phyloP scores from a whole-genome alignment of 2,888 invertebrate genomes.

The Heliconius cydno region DNA sequence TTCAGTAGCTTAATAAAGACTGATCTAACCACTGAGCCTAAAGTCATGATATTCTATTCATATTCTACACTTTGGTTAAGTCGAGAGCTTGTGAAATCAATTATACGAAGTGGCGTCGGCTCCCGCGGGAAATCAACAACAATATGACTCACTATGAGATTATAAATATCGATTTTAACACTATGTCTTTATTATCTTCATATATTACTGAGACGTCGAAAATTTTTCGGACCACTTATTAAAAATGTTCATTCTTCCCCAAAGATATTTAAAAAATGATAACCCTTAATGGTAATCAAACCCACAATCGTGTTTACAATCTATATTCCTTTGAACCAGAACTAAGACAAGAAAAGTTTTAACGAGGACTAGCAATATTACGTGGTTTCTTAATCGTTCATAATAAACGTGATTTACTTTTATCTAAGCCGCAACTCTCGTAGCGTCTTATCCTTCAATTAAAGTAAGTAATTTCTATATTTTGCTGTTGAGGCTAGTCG shows the following conservation, averaged over 20 bases:
- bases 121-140: slow-evolving; percentile 10
- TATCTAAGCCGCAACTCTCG: slow-evolving; percentile 1
- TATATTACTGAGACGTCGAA: too few relatives aligned
- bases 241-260: too few relatives aligned
- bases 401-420: slow-evolving; percentile 7
- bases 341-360: not conserved
- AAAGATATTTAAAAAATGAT: too few relatives aligned
- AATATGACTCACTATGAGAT: not conserved
- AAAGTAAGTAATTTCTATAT: not conserved
- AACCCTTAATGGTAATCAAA: too few relatives aligned
- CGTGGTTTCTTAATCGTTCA: slow-evolving; percentile 1
- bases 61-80: not conserved
- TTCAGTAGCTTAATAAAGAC: too few relatives aligned
- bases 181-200: not conserved
- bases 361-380: not conserved
- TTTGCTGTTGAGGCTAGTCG: too few relatives aligned
- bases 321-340: not conserved
- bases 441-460: slow-evolving; percentile 5
- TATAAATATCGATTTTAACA: slow-evolving; percentile 15
- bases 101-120: not conserved
- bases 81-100: slow-evolving; percentile 17
- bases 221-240: too few relatives aligned
- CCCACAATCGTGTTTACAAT: too few relatives aligned
- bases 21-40: not conserved
- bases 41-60: not conserved